A percentile compares a stretch with the other conserved stretches of the same genome.
Conservation (phyloP, 2,797 vertebrate species). For the Sebastes trivittatus region DNA sequence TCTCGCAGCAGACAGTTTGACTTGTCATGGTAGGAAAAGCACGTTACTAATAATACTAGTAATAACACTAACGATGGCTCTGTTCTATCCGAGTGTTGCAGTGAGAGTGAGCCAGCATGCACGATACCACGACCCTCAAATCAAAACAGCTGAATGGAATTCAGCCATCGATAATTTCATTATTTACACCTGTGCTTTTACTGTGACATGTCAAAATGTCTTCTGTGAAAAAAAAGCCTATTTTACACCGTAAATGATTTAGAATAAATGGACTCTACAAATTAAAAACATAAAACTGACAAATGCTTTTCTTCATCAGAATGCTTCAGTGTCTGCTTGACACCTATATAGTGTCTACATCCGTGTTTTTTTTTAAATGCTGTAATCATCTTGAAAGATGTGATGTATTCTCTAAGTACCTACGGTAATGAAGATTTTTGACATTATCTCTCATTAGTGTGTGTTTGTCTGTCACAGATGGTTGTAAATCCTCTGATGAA, state of each 20-base stretch:
- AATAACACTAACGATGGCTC: too few relatives aligned
- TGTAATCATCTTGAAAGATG: background rate
- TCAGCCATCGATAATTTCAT: too few relatives aligned
- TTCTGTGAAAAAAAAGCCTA: background rate
- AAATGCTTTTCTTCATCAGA: slow-evolving; percentile 5
- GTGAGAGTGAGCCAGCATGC: too few relatives aligned
- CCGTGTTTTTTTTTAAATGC: background rate
- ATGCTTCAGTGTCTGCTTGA: background rate
- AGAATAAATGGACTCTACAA: background rate
- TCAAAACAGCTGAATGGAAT: too few relatives aligned
- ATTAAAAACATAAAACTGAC: slow-evolving; percentile 18
- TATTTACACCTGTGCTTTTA: too few relatives aligned
- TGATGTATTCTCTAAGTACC: slow-evolving; percentile 6
- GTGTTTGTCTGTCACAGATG: slow-evolving; percentile 66
- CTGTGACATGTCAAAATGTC: background rate
- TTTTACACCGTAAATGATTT: background rate
- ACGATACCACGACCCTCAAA: too few relatives aligned
- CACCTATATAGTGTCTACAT: background rate
- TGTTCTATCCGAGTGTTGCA: too few relatives aligned
- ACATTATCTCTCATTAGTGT: slow-evolving; percentile 53
- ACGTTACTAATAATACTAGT: too few relatives aligned
- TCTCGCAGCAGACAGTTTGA: too few relatives aligned
- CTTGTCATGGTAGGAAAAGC: too few relatives aligned
- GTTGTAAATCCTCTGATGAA: slow-evolving; percentile 61
- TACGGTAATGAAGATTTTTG: slow-evolving; percentile 17